These are phyloP conservation scores for Drosophila arizonae DNA, from an alignment of 1,140 invertebrate genomes.

Conservation along the genomic window DNA sequence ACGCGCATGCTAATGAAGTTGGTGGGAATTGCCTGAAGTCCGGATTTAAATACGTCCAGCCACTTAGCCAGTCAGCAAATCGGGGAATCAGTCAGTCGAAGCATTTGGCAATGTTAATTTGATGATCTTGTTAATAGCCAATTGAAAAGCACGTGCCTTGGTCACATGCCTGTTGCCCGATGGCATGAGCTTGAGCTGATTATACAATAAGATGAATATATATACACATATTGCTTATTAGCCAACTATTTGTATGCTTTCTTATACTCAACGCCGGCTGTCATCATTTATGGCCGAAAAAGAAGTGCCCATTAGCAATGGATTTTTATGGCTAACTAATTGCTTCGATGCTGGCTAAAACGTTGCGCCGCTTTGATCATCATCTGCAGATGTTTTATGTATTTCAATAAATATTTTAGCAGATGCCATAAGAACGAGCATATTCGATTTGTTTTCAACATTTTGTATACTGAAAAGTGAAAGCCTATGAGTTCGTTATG, in stretches of 20 bases:
- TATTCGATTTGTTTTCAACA: no score
- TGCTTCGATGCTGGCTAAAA: neutral
- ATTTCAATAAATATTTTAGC: conserved; percentile 50
- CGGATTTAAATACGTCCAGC: conserved; percentile 46
- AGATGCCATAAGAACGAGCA: conserved; percentile 25
- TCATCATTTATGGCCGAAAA: conserved; percentile 14
- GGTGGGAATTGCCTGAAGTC: neutral
- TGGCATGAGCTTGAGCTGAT: neutral
- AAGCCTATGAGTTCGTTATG: no score
- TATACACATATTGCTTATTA: neutral
- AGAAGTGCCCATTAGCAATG: conserved; percentile 3
- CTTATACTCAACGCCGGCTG: neutral
- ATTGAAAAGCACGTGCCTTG: conserved; percentile 47
- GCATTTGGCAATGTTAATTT: conserved; percentile 51
- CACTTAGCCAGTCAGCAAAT: conserved; percentile 2
- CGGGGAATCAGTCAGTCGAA: conserved; percentile 5
- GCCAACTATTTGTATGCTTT: neutral
- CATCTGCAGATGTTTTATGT: conserved; percentile 51
- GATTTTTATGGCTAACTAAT: conserved; percentile 59
- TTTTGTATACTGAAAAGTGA: no score
- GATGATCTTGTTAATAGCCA: conserved; percentile 60
- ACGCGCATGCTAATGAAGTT: conserved; percentile 50
- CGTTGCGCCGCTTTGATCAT: conserved; percentile 26
- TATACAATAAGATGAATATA: no score
- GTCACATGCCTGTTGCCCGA: neutral